Base-by-base conservation (phyloP, 1,140 invertebrate species). In the Scaptomyza hsui region DNA sequence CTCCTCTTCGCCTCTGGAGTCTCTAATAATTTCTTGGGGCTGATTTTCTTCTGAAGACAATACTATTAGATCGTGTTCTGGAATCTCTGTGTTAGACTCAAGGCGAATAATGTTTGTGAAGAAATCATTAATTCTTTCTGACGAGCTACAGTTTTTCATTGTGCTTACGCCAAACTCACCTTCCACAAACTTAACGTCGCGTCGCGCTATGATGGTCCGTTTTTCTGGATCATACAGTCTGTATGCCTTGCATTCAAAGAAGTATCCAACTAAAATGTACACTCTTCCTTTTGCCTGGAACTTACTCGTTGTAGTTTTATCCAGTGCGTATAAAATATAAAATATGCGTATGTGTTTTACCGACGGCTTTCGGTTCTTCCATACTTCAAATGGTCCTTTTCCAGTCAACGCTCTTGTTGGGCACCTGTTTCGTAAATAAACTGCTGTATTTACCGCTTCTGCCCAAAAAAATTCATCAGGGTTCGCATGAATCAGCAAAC, bases 401-500 rank as follows among this genome's bases (percentile, higher is more conserved):
- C n/a, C 47, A 15, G 29, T 39, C 18, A 56, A 24, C 6, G 19
- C 6, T 12, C 15, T 52, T 15, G 37, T 53, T 5, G 13, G 10
- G 0, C 32, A 48, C 13, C 62, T 42, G 16, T 63, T 63, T 1
- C 48, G 47, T 3, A 63, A 9, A 53, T 52, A 63, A 18, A 32
- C 47, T 18, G 61, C 61, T 16, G 61, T 53, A 7, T 6, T 4
- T 26, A 65, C 6, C 10, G 52, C 62, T 15, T 62, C 48, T 3
- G 35, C 60, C 60, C 48, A 62, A n/a, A 52, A 12, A n/a, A 9
- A 15, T 15, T 51, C 48, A 10, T 21, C 7, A 21, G 4, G 19
- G 19, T 21, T 21, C 7, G 29, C n/a, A n/a, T n/a, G n/a, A n/a
- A n/a, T n/a, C n/a, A n/a, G n/a, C n/a, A n/a, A n/a, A n/a, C n/a